Conservation (phyloP, 2,113 vertebrate species). For the Paedocypris sp. region DNA sequence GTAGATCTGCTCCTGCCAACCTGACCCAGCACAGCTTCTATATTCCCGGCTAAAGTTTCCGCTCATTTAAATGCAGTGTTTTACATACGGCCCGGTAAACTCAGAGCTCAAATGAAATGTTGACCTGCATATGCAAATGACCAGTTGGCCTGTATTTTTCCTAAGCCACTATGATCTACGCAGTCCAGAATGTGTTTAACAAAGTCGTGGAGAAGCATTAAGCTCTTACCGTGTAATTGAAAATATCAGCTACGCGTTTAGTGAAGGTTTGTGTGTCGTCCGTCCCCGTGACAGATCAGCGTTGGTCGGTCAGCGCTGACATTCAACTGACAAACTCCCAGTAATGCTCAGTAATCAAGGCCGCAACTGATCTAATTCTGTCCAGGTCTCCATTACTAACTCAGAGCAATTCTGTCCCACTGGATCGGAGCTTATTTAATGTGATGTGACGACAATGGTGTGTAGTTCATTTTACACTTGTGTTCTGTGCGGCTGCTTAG, state of each 20-base stretch:
- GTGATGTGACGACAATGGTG: slow-evolving; percentile 3
- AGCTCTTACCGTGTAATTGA: neutral
- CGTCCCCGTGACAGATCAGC: slow-evolving; percentile 6
- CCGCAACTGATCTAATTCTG: slow-evolving; percentile 20
- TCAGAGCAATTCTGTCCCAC: slow-evolving; percentile 1
- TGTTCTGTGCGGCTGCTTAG: neutral
- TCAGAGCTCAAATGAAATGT: neutral
- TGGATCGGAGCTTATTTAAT: slow-evolving; percentile 4
- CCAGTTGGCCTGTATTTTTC: neutral
- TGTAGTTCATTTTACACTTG: slow-evolving; percentile 15
- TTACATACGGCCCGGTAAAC: neutral
- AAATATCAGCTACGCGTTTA: neutral
- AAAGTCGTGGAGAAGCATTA: neutral
- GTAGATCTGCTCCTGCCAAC: neutral
- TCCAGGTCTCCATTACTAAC: slow-evolving; percentile 8
- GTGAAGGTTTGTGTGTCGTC: neutral
- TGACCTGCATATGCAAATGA: slow-evolving; percentile 1
- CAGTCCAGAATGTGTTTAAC: neutral
- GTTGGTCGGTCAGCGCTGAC: neutral
- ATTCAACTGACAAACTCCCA: slow-evolving; percentile 14
- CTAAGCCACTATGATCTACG: neutral
- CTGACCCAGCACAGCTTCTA: neutral
- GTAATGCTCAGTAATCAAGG: slow-evolving; percentile 24
- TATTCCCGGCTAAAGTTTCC: neutral
- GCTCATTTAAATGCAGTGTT: slow-evolving; percentile 14